Conservation (phyloP, 1,140 invertebrate genomes). For the Penaeus chinensis region DNA sequence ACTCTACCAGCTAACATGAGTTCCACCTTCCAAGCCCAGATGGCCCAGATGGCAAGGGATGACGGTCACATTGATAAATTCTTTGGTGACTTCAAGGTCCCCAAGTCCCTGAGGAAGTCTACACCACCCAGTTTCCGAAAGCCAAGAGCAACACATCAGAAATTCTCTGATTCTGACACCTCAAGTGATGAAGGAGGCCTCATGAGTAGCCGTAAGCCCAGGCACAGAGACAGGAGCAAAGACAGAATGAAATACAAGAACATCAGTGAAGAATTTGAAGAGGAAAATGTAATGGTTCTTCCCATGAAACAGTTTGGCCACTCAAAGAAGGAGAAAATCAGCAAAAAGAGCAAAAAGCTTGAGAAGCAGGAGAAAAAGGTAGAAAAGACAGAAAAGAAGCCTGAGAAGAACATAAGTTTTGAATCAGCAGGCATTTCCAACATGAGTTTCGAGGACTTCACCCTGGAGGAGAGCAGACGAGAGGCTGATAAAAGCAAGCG, state of each 20-base stretch:
- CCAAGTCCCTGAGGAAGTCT: slow-evolving; percentile 66
- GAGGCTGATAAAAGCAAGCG: slow-evolving; percentile 65
- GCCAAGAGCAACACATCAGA: slow-evolving; percentile 58
- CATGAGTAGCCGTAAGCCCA: slow-evolving; percentile 47
- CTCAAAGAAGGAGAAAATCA: slow-evolving; percentile 69
- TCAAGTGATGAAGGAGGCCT: slow-evolving; percentile 51
- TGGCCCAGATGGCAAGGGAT: slow-evolving; percentile 56
- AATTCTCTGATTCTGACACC: slow-evolving; percentile 58
- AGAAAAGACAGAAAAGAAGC: slow-evolving; percentile 67
- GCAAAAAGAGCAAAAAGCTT: slow-evolving; percentile 56
- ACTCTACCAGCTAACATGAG: slow-evolving; percentile 61
- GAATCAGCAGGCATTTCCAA: slow-evolving; percentile 76
- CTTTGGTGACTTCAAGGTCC: slow-evolving; percentile 60
- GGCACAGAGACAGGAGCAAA: slow-evolving; percentile 59
- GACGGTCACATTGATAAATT: slow-evolving; percentile 65
- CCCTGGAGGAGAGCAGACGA: slow-evolving; percentile 75
- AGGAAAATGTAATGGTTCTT: slow-evolving; percentile 61
- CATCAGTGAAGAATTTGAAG: slow-evolving; percentile 64
- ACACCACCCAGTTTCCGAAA: slow-evolving; percentile 64
- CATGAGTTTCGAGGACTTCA: slow-evolving; percentile 84
- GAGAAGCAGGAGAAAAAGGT: slow-evolving; percentile 54
- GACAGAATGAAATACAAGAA: slow-evolving; percentile 63
- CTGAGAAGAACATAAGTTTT: slow-evolving; percentile 46
- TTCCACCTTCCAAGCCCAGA: slow-evolving; percentile 54
- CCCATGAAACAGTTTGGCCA: slow-evolving; percentile 62